Conservation (phyloP, 2,888 invertebrate genomes). For the Gibbula magus region DNA sequence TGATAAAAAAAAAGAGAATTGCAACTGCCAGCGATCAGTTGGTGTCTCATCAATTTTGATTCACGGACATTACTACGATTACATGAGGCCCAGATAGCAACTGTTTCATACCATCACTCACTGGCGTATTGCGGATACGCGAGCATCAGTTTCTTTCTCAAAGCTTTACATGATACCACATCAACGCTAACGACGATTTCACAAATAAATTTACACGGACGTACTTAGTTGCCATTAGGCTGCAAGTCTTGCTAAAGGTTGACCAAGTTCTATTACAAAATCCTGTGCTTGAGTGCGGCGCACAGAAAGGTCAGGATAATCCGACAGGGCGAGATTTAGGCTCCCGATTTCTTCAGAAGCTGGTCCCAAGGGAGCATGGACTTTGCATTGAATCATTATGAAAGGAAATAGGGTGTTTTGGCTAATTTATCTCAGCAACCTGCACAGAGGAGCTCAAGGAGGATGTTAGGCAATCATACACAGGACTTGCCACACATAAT, state of each 20-base stretch:
- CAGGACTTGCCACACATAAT: neutral
- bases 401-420: neutral
- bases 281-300: neutral
- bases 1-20: neutral
- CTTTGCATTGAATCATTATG: neutral
- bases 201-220: neutral
- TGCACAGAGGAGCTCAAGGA: neutral
- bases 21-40: neutral
- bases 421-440: neutral
- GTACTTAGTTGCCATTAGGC: neutral
- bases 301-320: neutral
- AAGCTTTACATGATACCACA: neutral
- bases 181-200: neutral
- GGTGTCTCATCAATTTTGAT: neutral
- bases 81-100: neutral
- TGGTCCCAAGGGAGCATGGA: neutral
- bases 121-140: neutral
- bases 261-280: neutral
- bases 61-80: neutral
- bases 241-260: neutral
- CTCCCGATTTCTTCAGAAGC: neutral
- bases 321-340: neutral
- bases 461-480: neutral
- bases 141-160: neutral
- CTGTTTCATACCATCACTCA: neutral